Base-by-base conservation (phyloP, 92 coral and sea anemone species). In the Hydrozoanthus gracilis region DNA sequence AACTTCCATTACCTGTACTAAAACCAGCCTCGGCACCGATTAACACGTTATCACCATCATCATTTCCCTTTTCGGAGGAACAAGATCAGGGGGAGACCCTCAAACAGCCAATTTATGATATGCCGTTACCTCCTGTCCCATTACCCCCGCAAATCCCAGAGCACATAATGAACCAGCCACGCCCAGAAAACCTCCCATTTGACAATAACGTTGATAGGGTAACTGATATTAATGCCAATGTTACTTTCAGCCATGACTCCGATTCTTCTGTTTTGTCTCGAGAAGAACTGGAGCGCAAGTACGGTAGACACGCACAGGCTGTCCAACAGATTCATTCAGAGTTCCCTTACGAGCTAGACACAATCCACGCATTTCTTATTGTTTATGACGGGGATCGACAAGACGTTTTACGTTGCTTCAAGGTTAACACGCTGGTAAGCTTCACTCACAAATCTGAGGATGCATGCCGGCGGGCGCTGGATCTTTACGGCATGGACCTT, bases 41-140 rank as follows among this genome's bases (percentile, higher is more conserved):
- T 61, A 5, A 61, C 17, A 13, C 20, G 3, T 61, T 13, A 10
- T 61, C 68, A 61, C 2, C 17, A 11, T 20, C 68, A 14, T 61
- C 68, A 10, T 61, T 6, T 14, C 47, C 71, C 4, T 48, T 27
- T 4, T 20, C 18, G 5, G 67, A 17, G n/a, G 5, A 60, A 12
- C 52, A 71, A 44, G 6, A 54, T 13, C 13, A 48, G 17, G 78
- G 17, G 6, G 54, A 44, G 4, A 15, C 14, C 50, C 58, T 35
- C 3, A 74, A 65, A 11, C 85, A 80, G 71, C 85, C 85, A 9
- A 80, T 80, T 44, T 80, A 80, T 44, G 85, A 80, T 20, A 47
- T 64, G 4, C 74, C 15, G 15, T 11, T 79, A 46, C 73, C 84
- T 10, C 84, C 85, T 4, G 85, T 66, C 58, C 85, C 85, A 15